Evolutionary conservation across 1,140 invertebrate genomes (phyloP), one percentile per base, ranked within the genome.

Genomic region (Drosophila ogumai): DNA sequence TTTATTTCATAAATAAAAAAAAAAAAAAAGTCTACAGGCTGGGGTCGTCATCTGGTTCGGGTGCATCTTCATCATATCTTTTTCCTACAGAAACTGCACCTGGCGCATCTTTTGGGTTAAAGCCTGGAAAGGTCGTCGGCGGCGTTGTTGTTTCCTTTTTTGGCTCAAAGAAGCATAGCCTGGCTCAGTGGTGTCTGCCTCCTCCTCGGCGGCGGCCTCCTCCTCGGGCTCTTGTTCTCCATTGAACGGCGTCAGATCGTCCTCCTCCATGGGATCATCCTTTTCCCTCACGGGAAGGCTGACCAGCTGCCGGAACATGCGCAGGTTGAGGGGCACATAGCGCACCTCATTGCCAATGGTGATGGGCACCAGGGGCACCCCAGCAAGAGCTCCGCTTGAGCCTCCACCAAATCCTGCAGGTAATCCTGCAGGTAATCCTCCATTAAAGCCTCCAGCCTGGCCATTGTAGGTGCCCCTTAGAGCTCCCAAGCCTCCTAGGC

Each of bases 301-400:
- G 34, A 56, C 46, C 12, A 87, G 28, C 19, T 88, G 79, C 0
- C 82, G 61, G 52, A 73, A 58, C 79, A 87, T 82, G 34, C 84
- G 79, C 9, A 87, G 44, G 25, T 88, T 87, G 1, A 88, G 43
- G 0, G 82, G 84, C 4, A 88, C 72, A 43, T 87, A 87, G 25
- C 66, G 59, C 36, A 87, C 84, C 4, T 82, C 71, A 50, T 88
- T 87, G 64, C 81, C 81, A 34, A 88, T 38, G 9, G 75, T 80
- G 19, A 87, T 46, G 6, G 82, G 82, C 9, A 87, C 82, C n/a
- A 87, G 22, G 2, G 84, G 84, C 3, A 88, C 52, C 3, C 63
- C 56, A 0, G 63, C 60, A 3, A 80, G 38, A 1, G 46, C 46
- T 3, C 15, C 58, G n/a, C 5, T 6, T 31, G 50, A 6, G 12